phyloP scores from a whole-genome alignment of 1,140 invertebrate genomes.

The Apis cerana region DNA sequence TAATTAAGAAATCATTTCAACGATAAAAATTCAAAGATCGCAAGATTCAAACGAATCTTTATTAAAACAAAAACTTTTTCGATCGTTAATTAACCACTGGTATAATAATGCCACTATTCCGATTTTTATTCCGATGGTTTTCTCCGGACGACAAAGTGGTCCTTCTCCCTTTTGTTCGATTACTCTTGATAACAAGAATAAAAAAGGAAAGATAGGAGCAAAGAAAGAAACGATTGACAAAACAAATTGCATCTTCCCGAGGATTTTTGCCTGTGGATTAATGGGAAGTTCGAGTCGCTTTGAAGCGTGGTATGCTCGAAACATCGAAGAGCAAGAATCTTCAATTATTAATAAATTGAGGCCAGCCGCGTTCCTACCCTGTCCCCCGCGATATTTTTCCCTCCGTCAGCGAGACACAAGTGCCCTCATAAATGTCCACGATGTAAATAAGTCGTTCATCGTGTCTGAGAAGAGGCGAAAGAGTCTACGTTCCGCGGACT shows the following conservation, averaged over 20 bases:
- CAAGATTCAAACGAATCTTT: not conserved
- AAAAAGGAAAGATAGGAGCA: too few relatives aligned
- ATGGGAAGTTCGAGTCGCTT: conserved; percentile 12
- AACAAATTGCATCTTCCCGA: conserved; percentile 38
- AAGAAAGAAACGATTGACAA: conserved; percentile 12
- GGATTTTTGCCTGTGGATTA: conserved; percentile 13
- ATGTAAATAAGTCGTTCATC: conserved; percentile 47
- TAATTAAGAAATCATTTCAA: too few relatives aligned
- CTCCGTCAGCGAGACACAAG: not conserved
- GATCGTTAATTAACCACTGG: not conserved
- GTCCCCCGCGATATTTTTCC: conserved; percentile 10
- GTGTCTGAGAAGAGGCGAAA: not conserved
- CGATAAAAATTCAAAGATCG: too few relatives aligned
- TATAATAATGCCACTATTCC: not conserved
- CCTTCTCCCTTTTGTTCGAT: not conserved
- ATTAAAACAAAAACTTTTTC: not conserved
- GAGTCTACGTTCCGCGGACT: not conserved
- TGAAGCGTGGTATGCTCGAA: conserved; percentile 22
- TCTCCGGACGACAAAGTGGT: conserved; percentile 6
- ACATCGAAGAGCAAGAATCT: conserved; percentile 22
- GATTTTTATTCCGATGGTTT: not conserved
- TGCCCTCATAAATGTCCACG: conserved; percentile 37
- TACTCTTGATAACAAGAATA: not conserved
- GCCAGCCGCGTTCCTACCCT: conserved; percentile 11
- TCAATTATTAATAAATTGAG: conserved; percentile 50